Conservation (phyloP, 30 jellyfish, hydroid and myxozoan species). For the Pelagia noctiluca region DNA sequence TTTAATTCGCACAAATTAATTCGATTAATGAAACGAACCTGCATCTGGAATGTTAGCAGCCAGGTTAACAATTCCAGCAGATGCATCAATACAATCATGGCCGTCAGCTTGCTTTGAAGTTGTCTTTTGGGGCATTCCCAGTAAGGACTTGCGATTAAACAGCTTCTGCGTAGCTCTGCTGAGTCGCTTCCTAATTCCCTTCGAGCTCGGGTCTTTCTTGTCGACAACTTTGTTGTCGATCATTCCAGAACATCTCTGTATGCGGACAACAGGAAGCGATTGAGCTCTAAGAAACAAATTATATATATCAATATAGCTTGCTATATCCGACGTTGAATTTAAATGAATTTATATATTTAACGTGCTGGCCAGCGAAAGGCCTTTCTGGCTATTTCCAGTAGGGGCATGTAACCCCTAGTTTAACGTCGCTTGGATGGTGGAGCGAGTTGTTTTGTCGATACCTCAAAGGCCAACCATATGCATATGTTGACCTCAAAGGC, state of each 20-base stretch:
- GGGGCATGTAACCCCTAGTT: too few species aligned
- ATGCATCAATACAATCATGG: not conserved
- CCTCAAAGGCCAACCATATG: too few species aligned
- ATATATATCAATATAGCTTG: not conserved
- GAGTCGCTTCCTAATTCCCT: conserved; percentile 73
- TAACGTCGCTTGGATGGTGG: too few species aligned
- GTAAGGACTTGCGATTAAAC: conserved; percentile 78
- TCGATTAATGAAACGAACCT: too few species aligned
- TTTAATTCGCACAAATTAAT: too few species aligned
- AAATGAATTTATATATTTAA: too few species aligned
- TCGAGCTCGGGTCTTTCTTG: conserved; percentile 65
- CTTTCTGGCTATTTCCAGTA: too few species aligned
- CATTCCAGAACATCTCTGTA: conserved; percentile 69
- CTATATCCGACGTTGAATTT: too few species aligned
- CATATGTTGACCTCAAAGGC: too few species aligned
- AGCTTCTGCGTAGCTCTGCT: conserved; percentile 91
- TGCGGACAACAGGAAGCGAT: conserved; percentile 87
- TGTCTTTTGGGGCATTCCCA: conserved; percentile 41
- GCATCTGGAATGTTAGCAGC: conserved; percentile 37
- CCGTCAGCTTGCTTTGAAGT: conserved; percentile 10
- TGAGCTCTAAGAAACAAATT: conserved; percentile 64
- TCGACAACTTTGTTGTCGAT: conserved; percentile 47
- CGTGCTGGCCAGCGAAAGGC: too few species aligned
- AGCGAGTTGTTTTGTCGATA: too few species aligned
- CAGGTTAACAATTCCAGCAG: conserved; percentile 53